A percentile compares a stretch with the other conserved stretches of the same genome.
These are phyloP conservation scores for Mizuhopecten yessoensis DNA, from an alignment of 1,140 invertebrate species.

Conservation along the genomic window DNA sequence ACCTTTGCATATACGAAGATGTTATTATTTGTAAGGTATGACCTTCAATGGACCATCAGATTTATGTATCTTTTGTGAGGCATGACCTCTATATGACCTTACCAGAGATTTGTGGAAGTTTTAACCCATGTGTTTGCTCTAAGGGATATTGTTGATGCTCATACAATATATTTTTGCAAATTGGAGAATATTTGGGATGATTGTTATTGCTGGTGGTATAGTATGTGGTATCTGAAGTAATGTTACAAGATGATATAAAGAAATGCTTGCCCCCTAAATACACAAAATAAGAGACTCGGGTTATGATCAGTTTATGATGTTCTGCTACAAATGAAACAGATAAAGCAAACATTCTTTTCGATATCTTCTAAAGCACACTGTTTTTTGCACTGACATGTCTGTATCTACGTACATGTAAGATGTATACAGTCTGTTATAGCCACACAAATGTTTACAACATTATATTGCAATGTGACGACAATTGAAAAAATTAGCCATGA, in stretches of 20 bases:
- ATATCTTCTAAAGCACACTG: background rate
- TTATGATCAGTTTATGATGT: background rate
- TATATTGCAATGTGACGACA: background rate
- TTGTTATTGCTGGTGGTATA: background rate
- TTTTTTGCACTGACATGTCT: background rate
- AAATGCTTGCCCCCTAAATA: background rate
- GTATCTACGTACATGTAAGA: background rate
- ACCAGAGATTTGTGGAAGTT: no score
- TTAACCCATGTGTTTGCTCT: no score
- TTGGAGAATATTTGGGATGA: background rate
- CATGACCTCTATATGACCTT: no score
- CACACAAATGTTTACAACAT: no score
- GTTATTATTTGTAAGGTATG: background rate
- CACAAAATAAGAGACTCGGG: background rate
- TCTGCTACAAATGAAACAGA: background rate
- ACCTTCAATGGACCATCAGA: background rate
- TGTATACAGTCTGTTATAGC: background rate
- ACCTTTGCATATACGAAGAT: background rate
- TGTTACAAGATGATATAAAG: background rate
- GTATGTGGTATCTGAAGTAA: background rate
- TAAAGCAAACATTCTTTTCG: background rate
- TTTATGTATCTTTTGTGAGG: no score
- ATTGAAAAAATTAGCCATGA: background rate
- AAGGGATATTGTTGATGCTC: no score
- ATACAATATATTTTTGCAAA: no score